Evolutionary conservation across 2,888 invertebrate species (phyloP), one percentile per base, ranked within the genome.

Genomic region (Drosophila kuntzei): DNA sequence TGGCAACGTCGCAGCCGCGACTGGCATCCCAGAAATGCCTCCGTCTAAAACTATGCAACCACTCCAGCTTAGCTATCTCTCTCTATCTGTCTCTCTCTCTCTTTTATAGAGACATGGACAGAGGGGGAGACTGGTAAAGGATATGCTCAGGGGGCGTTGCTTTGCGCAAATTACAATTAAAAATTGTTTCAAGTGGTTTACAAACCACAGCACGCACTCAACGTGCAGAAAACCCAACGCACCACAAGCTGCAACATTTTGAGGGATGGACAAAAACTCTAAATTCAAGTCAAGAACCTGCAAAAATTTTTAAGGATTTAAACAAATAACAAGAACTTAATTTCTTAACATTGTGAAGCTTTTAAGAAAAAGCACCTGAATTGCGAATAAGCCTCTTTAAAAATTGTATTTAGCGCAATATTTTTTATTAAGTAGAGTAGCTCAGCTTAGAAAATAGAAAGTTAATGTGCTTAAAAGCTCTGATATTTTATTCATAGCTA

Each of bases 121-220:
- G n/a, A 3, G 36, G n/a, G 14, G 6, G 22, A 6, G 0, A 50
- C 25, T 25, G 50, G 29, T 14, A 58, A 47, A 39, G 39, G 34
- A 64, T 36, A 47, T 53, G 37, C 29, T 41, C 12, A 41, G 46
- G 60, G 78, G 84, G 83, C 83, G 87, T 84, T 70, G 82, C 87
- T 87, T 87, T 87, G 87, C 87, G 68, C 71, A 87, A 85, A 88
- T 83, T 87, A 87, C 90, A 90, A 90, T 90, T 90, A 90, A 90
- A 90, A 90, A 90, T 90, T 90, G 90, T 90, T 90, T 84, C 86
- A 85, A 87, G 87, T 89, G 89, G 89, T 79, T 86, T 76, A 70
- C 80, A 79, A 87, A 71, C 87, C 85, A 67, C 88, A 88, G 76
- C 81, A 80, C 70, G 71, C 83, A 85, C 71, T 75, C 71, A 59